Percentiles rank a stretch among this genome's conserved stretches.
Conservation (phyloP, 2,797 vertebrate species). For the Tauraco hartlaubi region DNA sequence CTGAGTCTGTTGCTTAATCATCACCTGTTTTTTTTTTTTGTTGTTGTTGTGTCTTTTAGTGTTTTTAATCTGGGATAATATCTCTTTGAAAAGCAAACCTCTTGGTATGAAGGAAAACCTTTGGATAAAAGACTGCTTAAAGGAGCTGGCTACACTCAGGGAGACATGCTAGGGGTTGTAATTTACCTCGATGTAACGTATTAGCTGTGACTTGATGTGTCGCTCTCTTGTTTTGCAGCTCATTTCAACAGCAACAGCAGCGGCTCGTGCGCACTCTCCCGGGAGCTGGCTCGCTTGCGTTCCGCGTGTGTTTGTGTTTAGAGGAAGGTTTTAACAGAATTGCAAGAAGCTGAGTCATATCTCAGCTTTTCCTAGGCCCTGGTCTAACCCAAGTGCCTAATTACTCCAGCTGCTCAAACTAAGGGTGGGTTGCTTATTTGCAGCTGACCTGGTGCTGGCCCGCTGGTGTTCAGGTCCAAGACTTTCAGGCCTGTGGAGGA, state of each 20-base stretch:
- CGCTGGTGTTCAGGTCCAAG: fast-evolving
- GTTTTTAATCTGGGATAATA: slow-evolving; percentile 49
- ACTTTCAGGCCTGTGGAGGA: neutral
- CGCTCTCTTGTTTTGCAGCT: neutral
- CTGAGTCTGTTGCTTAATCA: neutral
- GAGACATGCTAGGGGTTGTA: neutral
- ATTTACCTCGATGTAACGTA: neutral
- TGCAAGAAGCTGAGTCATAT: neutral
- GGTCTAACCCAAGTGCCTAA: neutral
- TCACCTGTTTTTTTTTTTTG: neutral
- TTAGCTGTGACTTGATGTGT: neutral
- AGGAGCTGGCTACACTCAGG: neutral
- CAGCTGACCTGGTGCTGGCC: neutral
- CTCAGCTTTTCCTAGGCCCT: neutral
- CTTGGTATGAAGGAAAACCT: neutral
- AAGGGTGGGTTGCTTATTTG: neutral
- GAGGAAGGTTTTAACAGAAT: neutral
- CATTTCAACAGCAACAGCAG: neutral
- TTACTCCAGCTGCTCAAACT: neutral
- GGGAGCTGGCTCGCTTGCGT: neutral
- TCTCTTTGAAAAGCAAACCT: slow-evolving; percentile 52
- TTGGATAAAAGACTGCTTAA: neutral
- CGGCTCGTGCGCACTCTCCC: fast-evolving
- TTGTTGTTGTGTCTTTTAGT: neutral
- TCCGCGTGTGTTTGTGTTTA: neutral